Conservation (phyloP, 2,888 invertebrate genomes). For the Lasioglossum vierecki region DNA sequence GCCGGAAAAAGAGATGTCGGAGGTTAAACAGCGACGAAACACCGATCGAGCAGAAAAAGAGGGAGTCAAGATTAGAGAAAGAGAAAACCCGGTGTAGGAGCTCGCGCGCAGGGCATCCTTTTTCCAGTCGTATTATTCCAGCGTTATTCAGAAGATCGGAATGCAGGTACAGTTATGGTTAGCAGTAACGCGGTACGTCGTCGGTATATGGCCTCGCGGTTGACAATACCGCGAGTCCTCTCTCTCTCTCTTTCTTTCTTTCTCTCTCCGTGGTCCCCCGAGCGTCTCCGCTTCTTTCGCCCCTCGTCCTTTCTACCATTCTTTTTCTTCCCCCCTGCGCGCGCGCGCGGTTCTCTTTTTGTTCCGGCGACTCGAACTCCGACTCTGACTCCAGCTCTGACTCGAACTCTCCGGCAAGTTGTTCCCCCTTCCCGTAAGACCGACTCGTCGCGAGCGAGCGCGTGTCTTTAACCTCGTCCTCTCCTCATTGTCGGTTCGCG, state of each 20-base stretch:
- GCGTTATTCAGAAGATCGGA: constrained; percentile 80
- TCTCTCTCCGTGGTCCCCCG: constrained; percentile 33
- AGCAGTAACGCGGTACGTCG: constrained; percentile 72
- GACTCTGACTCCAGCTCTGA: constrained; percentile 3
- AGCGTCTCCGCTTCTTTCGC: constrained; percentile 33
- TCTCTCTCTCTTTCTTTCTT: constrained; percentile 24
- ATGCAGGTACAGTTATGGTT: constrained; percentile 81
- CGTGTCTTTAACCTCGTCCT: constrained; percentile 72
- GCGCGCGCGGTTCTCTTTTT: constrained; percentile 57
- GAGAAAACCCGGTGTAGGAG: constrained; percentile 6
- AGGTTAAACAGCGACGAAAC: background rate
- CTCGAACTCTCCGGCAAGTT: background rate
- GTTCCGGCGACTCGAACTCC: constrained; percentile 37
- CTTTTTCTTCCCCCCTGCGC: constrained; percentile 50
- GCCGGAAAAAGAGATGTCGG: background rate
- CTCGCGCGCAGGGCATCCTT: constrained; percentile 36
- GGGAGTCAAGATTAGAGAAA: background rate
- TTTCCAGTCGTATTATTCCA: constrained; percentile 65
- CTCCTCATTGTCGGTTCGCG: constrained; percentile 66
- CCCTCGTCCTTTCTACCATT: constrained; percentile 59
- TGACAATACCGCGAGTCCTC: constrained; percentile 70
- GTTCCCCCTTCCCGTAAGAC: constrained; percentile 26
- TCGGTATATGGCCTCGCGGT: constrained; percentile 64
- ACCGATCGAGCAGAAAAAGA: background rate
- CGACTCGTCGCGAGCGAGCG: constrained; percentile 62